These are phyloP conservation scores for Paraplagusia blochii DNA, from an alignment of 2,113 vertebrate species.

Conservation along the genomic window DNA sequence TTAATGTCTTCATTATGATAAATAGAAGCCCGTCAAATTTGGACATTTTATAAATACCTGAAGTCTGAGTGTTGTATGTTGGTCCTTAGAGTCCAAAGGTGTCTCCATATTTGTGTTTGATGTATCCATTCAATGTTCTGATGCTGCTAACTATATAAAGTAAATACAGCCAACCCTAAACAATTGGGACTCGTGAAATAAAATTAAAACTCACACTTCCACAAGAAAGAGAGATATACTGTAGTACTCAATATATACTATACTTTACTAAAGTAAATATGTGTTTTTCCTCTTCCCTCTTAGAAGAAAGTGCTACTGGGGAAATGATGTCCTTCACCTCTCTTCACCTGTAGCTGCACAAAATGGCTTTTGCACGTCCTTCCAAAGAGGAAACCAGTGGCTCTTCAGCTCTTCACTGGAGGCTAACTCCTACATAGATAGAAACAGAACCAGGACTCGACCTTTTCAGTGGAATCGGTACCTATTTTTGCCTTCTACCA, in stretches of 20 bases:
- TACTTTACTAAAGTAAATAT: slow-evolving; percentile 21
- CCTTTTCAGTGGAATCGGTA: neutral
- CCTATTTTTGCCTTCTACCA: slow-evolving; percentile 10
- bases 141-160: no score
- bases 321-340: slow-evolving; percentile 34
- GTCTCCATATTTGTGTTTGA: no score
- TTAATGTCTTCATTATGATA: no score
- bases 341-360: slow-evolving; percentile 38
- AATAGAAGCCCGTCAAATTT: no score
- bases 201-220: no score
- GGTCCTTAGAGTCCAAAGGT: no score
- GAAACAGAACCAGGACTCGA: neutral
- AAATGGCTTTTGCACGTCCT: slow-evolving; percentile 59
- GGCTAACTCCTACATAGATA: slow-evolving; percentile 63
- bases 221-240: no score
- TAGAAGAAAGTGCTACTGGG: slow-evolving; percentile 29
- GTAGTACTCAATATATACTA: neutral
- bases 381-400: slow-evolving; percentile 41
- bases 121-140: no score
- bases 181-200: no score
- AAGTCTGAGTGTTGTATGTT: no score
- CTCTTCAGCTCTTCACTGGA: slow-evolving; percentile 55
- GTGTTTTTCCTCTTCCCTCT: slow-evolving; percentile 31
- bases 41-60: no score
- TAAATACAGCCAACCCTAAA: no score